phyloP scores from a whole-genome alignment of 2,113 vertebrate genomes.

The Girardinichthys multiradiatus region DNA sequence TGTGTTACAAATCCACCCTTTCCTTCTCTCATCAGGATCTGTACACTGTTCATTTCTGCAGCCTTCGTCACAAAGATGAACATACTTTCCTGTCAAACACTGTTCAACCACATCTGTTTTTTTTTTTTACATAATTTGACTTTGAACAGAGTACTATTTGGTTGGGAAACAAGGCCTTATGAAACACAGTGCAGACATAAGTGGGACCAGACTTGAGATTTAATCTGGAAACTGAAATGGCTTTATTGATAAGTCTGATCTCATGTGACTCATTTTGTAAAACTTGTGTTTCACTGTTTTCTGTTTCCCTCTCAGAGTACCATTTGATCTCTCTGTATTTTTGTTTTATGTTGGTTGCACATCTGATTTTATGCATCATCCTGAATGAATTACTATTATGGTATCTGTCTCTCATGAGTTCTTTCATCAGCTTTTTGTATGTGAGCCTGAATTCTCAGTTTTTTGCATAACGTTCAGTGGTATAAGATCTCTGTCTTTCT shows the following conservation, averaged over 20 bases:
- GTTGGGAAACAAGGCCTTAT: neutral
- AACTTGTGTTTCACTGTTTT: too few species aligned
- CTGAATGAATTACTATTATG: neutral
- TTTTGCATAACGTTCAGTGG: neutral
- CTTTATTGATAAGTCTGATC: neutral
- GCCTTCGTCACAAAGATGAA: conserved; percentile 20
- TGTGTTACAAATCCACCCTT: conserved; percentile 18
- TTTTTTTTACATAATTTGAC: neutral
- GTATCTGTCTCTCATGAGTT: neutral
- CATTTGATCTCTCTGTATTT: conserved; percentile 25
- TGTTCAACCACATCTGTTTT: neutral
- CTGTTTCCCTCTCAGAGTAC: neutral
- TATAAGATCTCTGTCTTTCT: neutral
- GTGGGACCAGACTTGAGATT: neutral
- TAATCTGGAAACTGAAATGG: conserved; percentile 4
- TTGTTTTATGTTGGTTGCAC: conserved; percentile 14
- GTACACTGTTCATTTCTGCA: neutral
- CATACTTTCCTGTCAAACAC: conserved; percentile 31
- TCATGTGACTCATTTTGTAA: neutral
- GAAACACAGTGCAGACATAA: conserved; percentile 11
- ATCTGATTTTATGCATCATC: conserved; percentile 1
- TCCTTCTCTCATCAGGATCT: conserved; percentile 8
- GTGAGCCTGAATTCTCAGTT: neutral
- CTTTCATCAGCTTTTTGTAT: neutral
- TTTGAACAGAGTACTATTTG: neutral